These are phyloP conservation scores for Spinus olivaceus DNA, from an alignment of 2,797 vertebrate species.

Conservation along the genomic window DNA sequence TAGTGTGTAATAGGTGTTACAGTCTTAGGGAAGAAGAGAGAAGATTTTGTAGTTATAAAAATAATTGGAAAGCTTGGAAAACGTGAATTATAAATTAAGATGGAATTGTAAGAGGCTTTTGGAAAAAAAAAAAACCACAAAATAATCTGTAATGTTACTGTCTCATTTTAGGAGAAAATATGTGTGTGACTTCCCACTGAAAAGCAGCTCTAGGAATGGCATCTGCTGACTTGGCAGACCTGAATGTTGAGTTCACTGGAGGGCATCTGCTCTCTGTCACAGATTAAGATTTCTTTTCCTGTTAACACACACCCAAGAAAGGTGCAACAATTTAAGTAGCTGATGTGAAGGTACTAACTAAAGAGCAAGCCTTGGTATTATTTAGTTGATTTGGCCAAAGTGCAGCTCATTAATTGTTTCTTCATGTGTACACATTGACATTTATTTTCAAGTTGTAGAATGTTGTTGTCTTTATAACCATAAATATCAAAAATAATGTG, in stretches of 20 bases:
- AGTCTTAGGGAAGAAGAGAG: neutral
- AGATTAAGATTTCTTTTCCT: neutral
- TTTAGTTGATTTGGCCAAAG: neutral
- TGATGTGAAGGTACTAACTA: neutral
- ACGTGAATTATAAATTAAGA: neutral
- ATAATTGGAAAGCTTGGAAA: neutral
- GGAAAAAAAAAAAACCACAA: neutral
- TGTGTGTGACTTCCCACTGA: neutral
- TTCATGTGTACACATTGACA: neutral
- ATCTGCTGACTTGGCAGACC: constrained; percentile 27
- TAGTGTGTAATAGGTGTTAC: neutral
- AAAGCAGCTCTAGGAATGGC: neutral
- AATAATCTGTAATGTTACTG: neutral
- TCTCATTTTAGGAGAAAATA: neutral
- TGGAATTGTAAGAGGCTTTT: neutral
- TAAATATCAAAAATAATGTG: neutral
- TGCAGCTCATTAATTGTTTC: neutral
- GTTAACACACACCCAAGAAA: neutral
- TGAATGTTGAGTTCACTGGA: neutral
- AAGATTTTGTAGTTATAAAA: neutral
- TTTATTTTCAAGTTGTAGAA: neutral
- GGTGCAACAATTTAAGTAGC: neutral
- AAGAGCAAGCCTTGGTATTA: neutral
- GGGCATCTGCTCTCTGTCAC: neutral
- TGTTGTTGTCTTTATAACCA: neutral